Percentiles rank a stretch among this genome's conserved stretches.
Conservation (phyloP, 1,140 invertebrate genomes). For the Lordiphosa stackelbergi region DNA sequence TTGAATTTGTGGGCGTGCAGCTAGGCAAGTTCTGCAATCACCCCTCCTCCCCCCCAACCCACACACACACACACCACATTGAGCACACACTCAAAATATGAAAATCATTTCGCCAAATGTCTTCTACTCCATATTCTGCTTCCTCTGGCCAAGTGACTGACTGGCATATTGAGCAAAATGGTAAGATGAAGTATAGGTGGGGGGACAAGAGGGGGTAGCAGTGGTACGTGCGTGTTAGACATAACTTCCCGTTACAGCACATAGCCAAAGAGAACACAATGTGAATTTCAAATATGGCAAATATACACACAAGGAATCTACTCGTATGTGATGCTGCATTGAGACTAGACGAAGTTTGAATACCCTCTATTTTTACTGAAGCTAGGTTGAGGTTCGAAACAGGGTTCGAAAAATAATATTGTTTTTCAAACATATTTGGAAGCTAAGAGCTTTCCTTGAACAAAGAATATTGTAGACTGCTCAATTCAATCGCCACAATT, state of each 20-base stretch:
- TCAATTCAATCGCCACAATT: too few species aligned
- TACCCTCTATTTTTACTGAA: slow-evolving; percentile 13
- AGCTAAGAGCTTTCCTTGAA: too few species aligned
- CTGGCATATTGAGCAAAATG: slow-evolving; percentile 65
- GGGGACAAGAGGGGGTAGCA: slow-evolving; percentile 4
- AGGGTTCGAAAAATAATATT: too few species aligned
- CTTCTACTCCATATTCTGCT: slow-evolving; percentile 6
- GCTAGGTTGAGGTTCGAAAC: too few species aligned
- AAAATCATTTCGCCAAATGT: slow-evolving; percentile 64
- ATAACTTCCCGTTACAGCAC: slow-evolving; percentile 59
- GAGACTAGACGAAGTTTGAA: neutral
- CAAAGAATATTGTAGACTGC: too few species aligned
- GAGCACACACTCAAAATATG: slow-evolving; percentile 46
- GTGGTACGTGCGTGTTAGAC: slow-evolving; percentile 64
- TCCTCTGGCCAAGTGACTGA: slow-evolving; percentile 59
- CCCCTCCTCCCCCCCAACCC: neutral
- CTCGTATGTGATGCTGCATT: slow-evolving; percentile 5
- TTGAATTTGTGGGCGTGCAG: slow-evolving; percentile 32
- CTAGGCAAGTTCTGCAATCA: slow-evolving; percentile 1
- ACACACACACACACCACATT: slow-evolving; percentile 1
- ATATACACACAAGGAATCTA: slow-evolving; percentile 32
- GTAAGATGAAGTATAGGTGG: slow-evolving; percentile 4
- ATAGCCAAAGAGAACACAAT: slow-evolving; percentile 35
- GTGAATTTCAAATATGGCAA: slow-evolving; percentile 63
- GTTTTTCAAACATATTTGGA: too few species aligned